Percentiles rank a stretch among this genome's conserved stretches.
These are phyloP conservation scores for Drosophila barbarae DNA, from an alignment of 2,888 invertebrate genomes.

Conservation along the genomic window DNA sequence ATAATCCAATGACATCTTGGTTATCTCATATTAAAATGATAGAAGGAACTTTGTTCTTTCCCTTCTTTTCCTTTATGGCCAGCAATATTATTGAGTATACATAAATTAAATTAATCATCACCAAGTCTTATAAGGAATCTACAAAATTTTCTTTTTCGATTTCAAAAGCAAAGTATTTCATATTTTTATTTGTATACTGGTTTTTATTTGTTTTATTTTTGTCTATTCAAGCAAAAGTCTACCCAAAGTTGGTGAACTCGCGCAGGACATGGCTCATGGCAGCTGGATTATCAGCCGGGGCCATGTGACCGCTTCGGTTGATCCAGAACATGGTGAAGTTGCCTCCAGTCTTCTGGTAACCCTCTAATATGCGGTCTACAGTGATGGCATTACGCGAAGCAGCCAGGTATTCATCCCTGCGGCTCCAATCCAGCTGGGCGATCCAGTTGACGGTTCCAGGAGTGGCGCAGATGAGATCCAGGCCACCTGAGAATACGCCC, in stretches of 20 bases:
- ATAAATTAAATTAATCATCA: background rate
- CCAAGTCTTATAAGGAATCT: no score
- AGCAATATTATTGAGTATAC: background rate
- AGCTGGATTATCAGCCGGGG: conserved; percentile 86
- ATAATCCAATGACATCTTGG: background rate
- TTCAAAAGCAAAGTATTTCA: conserved; percentile 6
- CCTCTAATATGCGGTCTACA: conserved; percentile 84
- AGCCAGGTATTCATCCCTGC: conserved; percentile 82
- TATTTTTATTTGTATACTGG: background rate
- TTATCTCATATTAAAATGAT: background rate
- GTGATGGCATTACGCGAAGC: conserved; percentile 82
- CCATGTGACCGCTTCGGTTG: conserved; percentile 79
- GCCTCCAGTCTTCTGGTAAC: conserved; percentile 84
- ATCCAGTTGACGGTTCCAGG: conserved; percentile 89
- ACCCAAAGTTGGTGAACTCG: conserved; percentile 71
- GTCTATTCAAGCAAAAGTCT: background rate
- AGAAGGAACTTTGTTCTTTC: background rate
- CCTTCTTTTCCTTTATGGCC: no score
- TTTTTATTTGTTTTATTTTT: background rate
- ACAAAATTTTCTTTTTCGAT: background rate
- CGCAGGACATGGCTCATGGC: conserved; percentile 84
- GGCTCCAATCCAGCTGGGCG: conserved; percentile 85
- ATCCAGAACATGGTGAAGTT: conserved; percentile 78
- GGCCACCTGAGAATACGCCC: conserved; percentile 87
- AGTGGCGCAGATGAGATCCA: conserved; percentile 91